These are phyloP conservation scores for Rhinophrynus dorsalis DNA, from an alignment of 2,797 vertebrate species.

Conservation along the genomic window DNA sequence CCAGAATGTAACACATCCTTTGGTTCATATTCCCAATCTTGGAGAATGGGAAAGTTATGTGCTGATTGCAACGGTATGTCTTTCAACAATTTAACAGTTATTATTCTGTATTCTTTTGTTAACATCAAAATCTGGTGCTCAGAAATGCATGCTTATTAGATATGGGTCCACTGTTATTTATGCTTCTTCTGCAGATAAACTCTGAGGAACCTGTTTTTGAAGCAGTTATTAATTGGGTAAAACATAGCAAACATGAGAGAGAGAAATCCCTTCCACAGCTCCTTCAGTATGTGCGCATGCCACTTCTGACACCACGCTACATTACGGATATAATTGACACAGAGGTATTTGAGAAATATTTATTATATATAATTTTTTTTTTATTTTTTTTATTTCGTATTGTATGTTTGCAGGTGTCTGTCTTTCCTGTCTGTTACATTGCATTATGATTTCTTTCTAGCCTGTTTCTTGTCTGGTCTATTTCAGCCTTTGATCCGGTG, in stretches of 20 bases:
- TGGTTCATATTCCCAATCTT: no score
- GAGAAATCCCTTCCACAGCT: conserved; percentile 87
- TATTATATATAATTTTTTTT: no score
- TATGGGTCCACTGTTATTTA: no score
- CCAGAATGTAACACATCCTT: no score
- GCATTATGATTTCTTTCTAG: no score
- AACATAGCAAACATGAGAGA: conserved; percentile 88
- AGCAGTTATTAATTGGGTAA: conserved; percentile 95
- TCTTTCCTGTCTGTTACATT: not conserved
- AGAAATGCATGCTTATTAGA: no score
- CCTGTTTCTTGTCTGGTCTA: conserved; percentile 33
- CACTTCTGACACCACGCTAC: conserved; percentile 93
- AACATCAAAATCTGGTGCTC: no score
- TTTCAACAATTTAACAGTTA: no score
- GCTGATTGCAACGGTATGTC: no score
- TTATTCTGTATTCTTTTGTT: no score
- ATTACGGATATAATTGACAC: conserved; percentile 96
- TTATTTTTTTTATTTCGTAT: no score
- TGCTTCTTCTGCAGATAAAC: conserved; percentile 92
- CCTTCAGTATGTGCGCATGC: conserved; percentile 94
- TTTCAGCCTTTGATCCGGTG: conserved; percentile 88
- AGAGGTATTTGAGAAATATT: conserved; percentile 75
- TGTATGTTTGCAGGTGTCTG: not conserved
- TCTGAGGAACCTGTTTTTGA: conserved; percentile 97
- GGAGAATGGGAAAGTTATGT: no score